Base-by-base conservation (phyloP, 2,888 invertebrate genomes). In the Ormyrus rosae region DNA sequence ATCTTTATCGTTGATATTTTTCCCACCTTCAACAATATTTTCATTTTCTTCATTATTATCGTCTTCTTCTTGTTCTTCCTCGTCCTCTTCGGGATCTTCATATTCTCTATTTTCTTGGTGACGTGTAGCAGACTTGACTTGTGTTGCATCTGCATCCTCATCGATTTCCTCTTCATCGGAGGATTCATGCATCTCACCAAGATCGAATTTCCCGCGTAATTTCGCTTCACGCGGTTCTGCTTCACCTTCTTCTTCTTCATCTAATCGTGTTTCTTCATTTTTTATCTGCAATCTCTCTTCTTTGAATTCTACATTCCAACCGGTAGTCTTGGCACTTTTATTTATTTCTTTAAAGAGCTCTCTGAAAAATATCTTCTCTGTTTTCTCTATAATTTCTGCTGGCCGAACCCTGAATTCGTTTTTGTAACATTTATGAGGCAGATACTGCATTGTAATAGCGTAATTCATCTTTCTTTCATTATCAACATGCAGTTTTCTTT, bases 381-480 rank as follows among this genome's bases (percentile, higher is more conserved):
- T 95, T 86, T 95, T 95, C 56, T 93, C 92, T 48, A 98, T 91
- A 46, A 97, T 93, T 70, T 93, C 91, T 60, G 92, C 91, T 0
- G 97, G 96, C 71, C 93, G 94, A 2, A 97, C 93, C 70, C 93
- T 92, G 85, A 95, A 96, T 71, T 95, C 93, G 2, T 93, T 92
- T 85, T 95, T 94, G 88, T 98, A 98, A 53, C 93, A 94, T 45
- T 93, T 91, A 61, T 94, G 91, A 0, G 96, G 96, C 74, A 98
- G 91, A 88, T 97, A 97, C 48, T 93, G 90, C 84, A 98, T 95
- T 8, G 91, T 93, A 84, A 98, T 89, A 0, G 92, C 93, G 83
- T 96, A 96, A 68, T 93, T 92, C 82, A 96, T 91, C 72, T 89
- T 89, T 82, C 93, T 92, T 74, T 91, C 86, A 0, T 94, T 94